These are phyloP conservation scores for Catamblyrhynchus diadema DNA, from an alignment of 2,797 vertebrate genomes.

Conservation along the genomic window DNA sequence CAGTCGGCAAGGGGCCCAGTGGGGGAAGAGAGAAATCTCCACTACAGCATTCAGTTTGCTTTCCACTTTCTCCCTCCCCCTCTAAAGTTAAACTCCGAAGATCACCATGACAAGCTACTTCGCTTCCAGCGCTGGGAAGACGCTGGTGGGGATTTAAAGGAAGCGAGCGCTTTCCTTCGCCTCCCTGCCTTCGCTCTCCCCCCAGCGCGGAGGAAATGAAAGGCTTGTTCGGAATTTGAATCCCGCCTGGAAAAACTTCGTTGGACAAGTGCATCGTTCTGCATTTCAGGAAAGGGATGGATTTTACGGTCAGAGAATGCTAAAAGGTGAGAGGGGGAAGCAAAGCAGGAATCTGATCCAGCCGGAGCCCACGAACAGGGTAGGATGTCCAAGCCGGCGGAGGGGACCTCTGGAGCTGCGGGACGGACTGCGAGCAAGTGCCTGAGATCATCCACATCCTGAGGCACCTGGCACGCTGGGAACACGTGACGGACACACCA, in stretches of 20 bases:
- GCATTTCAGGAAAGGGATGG: slow-evolving; percentile 31
- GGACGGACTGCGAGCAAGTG: background rate
- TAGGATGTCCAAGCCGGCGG: slow-evolving; percentile 11
- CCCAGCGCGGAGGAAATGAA: background rate
- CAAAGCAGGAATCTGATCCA: background rate
- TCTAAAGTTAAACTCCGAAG: slow-evolving; percentile 69
- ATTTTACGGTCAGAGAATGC: background rate
- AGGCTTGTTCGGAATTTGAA: slow-evolving; percentile 62
- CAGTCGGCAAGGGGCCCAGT: slow-evolving; percentile 75
- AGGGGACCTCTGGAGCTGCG: background rate
- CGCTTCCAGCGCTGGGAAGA: slow-evolving; percentile 16
- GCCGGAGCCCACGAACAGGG: background rate
- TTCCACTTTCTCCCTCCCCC: slow-evolving; percentile 68
- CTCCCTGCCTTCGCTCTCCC: background rate
- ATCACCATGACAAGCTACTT: slow-evolving; percentile 55
- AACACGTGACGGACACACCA: background rate
- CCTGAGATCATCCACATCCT: background rate
- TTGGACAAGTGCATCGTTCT: slow-evolving; percentile 61
- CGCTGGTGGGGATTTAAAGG: slow-evolving; percentile 30
- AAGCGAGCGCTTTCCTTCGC: background rate
- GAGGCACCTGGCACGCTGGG: background rate
- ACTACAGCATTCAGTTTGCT: slow-evolving; percentile 59
- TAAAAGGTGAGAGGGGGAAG: slow-evolving; percentile 25
- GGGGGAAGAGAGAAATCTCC: slow-evolving; percentile 70
- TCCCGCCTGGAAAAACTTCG: slow-evolving; percentile 46